Evolutionary conservation across 1,140 invertebrate genomes (phyloP).

Genomic region (Sipha flava): DNA sequence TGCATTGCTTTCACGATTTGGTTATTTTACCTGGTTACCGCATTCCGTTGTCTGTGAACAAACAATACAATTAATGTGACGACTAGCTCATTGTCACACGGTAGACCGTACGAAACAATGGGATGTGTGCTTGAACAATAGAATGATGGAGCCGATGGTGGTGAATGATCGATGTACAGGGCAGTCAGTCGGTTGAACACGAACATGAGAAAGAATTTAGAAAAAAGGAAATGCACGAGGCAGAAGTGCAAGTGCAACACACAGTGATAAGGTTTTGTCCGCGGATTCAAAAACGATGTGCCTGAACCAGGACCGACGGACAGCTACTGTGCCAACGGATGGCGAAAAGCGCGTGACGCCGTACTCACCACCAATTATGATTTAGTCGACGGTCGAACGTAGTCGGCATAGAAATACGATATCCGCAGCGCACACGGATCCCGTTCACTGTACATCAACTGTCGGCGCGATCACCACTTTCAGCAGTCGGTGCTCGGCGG

Average conservation of each 20-base stretch:
- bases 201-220: too few relatives aligned
- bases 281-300: neutral
- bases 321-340: neutral
- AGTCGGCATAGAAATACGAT: too few relatives aligned
- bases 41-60: neutral
- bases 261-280: neutral
- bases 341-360: too few relatives aligned
- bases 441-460: neutral
- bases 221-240: too few relatives aligned
- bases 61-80: neutral
- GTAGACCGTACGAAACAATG: neutral
- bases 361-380: neutral
- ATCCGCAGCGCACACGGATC: neutral
- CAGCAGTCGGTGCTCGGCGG: neutral
- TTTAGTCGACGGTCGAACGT: neutral
- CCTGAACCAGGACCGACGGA: neutral
- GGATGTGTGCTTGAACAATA: neutral
- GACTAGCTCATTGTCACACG: neutral
- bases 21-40: neutral
- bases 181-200: too few relatives aligned
- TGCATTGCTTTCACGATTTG: slow-evolving; percentile 36
- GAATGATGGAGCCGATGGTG: too few relatives aligned
- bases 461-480: neutral
- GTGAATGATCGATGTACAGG: too few relatives aligned
- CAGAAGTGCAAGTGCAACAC: too few relatives aligned